Percentiles rank a stretch among this genome's conserved stretches.
Evolutionary conservation across 2,888 invertebrate genomes (phyloP).

Genomic region (Drosophila austrosaltans): DNA sequence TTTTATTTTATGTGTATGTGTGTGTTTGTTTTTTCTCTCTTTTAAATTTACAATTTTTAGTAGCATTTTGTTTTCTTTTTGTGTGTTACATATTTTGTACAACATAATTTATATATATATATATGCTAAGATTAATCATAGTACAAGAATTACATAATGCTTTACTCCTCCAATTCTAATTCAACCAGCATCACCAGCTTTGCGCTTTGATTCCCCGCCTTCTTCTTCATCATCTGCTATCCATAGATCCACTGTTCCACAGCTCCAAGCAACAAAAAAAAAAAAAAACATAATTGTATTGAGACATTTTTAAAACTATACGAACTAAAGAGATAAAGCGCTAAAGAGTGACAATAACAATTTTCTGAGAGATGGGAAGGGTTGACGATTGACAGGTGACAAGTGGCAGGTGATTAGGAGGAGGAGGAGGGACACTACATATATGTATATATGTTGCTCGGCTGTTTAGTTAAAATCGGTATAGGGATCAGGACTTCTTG

Average conservation of each 20-base stretch:
- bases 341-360: conserved; percentile 31
- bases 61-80: conserved; percentile 27
- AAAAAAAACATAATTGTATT: conserved; percentile 15
- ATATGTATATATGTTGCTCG: neutral
- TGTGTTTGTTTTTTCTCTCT: conserved; percentile 34
- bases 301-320: conserved; percentile 38
- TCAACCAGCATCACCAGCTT: conserved; percentile 70
- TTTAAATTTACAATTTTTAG: conserved; percentile 48
- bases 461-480: conserved; percentile 67
- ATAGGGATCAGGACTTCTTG: conserved; percentile 75
- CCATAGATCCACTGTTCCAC: conserved; percentile 6
- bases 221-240: conserved; percentile 32
- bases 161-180: conserved; percentile 14
- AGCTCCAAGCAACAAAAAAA: conserved; percentile 36
- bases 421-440: neutral
- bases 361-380: neutral
- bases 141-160: conserved; percentile 38
- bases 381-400: neutral
- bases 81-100: conserved; percentile 49
- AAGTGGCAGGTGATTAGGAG: neutral
- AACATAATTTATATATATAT: conserved; percentile 38
- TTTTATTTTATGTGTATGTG: conserved; percentile 32
- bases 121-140: conserved; percentile 43
- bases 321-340: conserved; percentile 32
- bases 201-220: conserved; percentile 63